These are phyloP conservation scores for Clepsis dumicolana DNA, from an alignment of 2,888 invertebrate genomes.

Conservation along the genomic window DNA sequence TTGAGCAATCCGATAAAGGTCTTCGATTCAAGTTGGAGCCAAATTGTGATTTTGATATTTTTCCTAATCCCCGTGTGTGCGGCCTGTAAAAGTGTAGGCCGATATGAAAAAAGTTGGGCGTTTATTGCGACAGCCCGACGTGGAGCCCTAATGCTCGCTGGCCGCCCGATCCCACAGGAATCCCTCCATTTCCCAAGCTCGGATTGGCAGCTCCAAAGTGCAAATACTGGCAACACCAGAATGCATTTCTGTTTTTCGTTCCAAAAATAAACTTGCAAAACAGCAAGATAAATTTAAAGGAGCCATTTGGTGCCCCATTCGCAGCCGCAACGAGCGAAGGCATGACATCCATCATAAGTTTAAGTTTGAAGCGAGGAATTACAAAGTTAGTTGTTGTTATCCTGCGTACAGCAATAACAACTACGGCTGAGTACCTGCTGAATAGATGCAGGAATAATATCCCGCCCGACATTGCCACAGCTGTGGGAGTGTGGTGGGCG, in stretches of 20 bases:
- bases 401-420: constrained; percentile 23
- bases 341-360: constrained; percentile 29
- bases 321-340: constrained; percentile 4
- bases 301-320: background rate
- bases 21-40: constrained; percentile 29
- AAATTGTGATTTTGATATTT: constrained; percentile 35
- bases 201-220: background rate
- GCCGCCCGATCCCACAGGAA: constrained; percentile 11
- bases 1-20: constrained; percentile 39
- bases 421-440: constrained; percentile 3
- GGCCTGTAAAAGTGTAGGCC: constrained; percentile 7
- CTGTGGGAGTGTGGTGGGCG: constrained; percentile 14
- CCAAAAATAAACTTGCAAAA: background rate
- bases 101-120: constrained; percentile 38
- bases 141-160: constrained; percentile 7
- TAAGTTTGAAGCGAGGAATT: constrained; percentile 30
- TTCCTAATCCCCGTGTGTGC: constrained; percentile 29
- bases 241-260: background rate
- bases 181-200: background rate
- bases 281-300: constrained; percentile 3
- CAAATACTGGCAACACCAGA: background rate
- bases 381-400: constrained; percentile 33
- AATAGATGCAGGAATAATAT: constrained; percentile 28
- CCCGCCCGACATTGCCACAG: background rate
- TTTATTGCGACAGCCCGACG: constrained; percentile 13